Percentiles rank a stretch among this genome's conserved stretches.
These are phyloP conservation scores for Ceraclea dissimilis DNA, from an alignment of 2,888 invertebrate genomes.

Conservation along the genomic window DNA sequence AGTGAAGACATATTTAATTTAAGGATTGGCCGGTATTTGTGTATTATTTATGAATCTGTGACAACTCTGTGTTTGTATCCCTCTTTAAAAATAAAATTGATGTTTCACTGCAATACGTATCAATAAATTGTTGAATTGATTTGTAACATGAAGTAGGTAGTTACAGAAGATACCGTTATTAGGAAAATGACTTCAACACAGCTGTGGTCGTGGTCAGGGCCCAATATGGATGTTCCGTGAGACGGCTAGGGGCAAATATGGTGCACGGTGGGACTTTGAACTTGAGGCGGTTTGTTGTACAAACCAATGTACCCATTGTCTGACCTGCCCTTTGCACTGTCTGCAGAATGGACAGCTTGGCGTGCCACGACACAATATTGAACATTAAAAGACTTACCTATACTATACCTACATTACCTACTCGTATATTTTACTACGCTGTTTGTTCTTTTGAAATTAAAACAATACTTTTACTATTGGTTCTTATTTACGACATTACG, in stretches of 20 bases:
- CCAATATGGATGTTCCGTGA: constrained; percentile 24
- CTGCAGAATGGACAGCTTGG: background rate
- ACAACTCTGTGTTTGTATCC: too few species aligned
- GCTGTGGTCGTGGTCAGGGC: constrained; percentile 18
- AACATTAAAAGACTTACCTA: background rate
- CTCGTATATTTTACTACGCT: too few species aligned
- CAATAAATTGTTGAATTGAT: background rate
- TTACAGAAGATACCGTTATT: background rate
- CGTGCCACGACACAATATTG: background rate
- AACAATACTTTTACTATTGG: too few species aligned
- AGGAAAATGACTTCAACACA: background rate
- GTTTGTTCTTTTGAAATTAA: too few species aligned
- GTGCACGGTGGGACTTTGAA: constrained; percentile 23
- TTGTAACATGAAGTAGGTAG: background rate
- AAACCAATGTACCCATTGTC: background rate
- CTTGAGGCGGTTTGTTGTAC: constrained; percentile 11
- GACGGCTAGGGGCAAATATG: constrained; percentile 17
- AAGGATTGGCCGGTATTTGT: too few species aligned
- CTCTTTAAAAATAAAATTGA: too few species aligned
- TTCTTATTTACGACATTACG: too few species aligned
- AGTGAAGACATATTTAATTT: too few species aligned
- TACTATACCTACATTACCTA: background rate
- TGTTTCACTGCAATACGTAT: too few species aligned
- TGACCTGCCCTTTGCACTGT: constrained; percentile 1
- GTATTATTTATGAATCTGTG: too few species aligned